These are phyloP conservation scores for Teleogryllus occipitalis DNA, from an alignment of 1,140 invertebrate species.

Conservation along the genomic window DNA sequence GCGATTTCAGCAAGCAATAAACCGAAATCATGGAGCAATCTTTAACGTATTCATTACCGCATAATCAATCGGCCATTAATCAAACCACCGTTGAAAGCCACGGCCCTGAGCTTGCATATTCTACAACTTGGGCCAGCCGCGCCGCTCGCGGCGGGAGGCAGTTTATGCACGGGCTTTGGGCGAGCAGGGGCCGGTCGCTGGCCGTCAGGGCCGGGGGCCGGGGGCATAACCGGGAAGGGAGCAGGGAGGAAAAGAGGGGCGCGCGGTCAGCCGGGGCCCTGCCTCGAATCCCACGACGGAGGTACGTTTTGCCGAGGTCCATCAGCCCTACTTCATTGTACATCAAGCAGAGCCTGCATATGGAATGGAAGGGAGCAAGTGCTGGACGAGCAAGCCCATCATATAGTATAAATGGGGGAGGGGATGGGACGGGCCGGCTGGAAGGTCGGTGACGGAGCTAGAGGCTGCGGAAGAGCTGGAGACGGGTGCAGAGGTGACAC, in stretches of 20 bases:
- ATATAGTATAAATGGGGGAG: too few relatives aligned
- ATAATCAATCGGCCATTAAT: conserved; percentile 5
- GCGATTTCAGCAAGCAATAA: background rate
- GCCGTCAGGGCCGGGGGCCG: too few relatives aligned
- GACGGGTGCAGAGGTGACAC: too few relatives aligned
- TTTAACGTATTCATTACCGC: conserved; percentile 4
- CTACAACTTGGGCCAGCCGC: background rate
- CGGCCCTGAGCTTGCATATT: background rate
- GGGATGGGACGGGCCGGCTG: background rate
- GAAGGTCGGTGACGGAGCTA: too few relatives aligned
- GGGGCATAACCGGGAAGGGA: too few relatives aligned
- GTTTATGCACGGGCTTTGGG: background rate
- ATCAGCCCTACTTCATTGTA: conserved; percentile 1
- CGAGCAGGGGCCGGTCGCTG: too few relatives aligned
- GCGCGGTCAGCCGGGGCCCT: background rate
- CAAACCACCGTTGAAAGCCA: background rate
- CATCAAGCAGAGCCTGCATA: background rate
- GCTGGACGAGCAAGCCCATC: background rate
- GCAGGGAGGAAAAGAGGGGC: background rate
- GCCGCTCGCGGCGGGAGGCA: background rate
- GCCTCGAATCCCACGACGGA: background rate
- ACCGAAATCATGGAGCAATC: background rate
- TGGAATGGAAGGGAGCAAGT: background rate
- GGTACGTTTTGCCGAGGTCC: background rate
- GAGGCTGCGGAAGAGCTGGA: too few relatives aligned